phyloP scores from a whole-genome alignment of 2,797 vertebrate genomes.

The Diplodus puntazzo region DNA sequence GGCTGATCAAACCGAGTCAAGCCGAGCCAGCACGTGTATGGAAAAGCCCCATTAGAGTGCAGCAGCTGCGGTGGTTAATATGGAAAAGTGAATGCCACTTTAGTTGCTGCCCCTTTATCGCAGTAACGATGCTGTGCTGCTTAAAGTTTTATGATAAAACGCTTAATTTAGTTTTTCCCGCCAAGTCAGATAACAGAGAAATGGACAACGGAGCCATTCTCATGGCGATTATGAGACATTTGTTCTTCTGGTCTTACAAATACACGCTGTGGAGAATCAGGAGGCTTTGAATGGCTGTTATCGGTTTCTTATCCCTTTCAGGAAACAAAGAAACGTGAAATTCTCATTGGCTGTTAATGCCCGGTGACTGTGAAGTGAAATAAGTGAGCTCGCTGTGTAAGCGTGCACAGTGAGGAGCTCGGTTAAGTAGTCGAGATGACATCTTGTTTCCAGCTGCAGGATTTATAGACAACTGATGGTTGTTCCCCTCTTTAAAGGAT shows the following conservation, averaged over 20 bases:
- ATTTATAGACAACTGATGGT: constrained; percentile 50
- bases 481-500: constrained; percentile 31
- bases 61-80: neutral
- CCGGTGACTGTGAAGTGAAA: constrained; percentile 32
- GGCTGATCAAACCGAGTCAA: no score
- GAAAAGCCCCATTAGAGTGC: neutral
- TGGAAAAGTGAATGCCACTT: constrained; percentile 6
- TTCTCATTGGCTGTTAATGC: constrained; percentile 29
- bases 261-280: neutral
- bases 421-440: constrained; percentile 36
- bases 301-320: constrained; percentile 23
- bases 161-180: neutral
- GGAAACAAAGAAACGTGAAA: constrained; percentile 30
- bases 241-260: constrained; percentile 1
- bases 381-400: neutral
- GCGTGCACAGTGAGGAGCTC: constrained; percentile 16
- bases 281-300: constrained; percentile 8
- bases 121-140: neutral
- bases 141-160: neutral
- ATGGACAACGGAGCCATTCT: constrained; percentile 5
- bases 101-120: constrained; percentile 1
- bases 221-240: constrained; percentile 6
- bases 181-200: constrained; percentile 5
- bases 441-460: constrained; percentile 56
- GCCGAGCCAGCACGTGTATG: no score